These are phyloP conservation scores for Odontocerum albicorne DNA, from an alignment of 2,888 invertebrate species.

Conservation along the genomic window DNA sequence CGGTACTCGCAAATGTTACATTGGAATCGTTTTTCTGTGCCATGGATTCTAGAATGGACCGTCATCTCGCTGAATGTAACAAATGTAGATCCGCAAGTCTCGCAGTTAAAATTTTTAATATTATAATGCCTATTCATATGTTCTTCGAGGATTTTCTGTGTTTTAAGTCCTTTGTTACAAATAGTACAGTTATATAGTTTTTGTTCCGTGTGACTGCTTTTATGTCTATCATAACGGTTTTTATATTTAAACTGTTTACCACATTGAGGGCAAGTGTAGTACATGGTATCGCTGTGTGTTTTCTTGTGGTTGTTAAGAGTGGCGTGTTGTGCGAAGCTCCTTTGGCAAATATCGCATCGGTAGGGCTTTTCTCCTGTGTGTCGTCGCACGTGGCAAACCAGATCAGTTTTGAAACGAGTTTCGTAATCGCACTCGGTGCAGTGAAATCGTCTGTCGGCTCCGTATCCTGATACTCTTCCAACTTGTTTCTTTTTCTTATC, in stretches of 20 bases:
- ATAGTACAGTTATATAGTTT: constrained; percentile 47
- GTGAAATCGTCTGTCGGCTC: constrained; percentile 48
- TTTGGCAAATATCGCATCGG: constrained; percentile 50
- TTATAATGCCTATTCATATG: constrained; percentile 54
- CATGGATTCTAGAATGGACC: constrained; percentile 51
- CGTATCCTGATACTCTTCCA: constrained; percentile 50
- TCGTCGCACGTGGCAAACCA: constrained; percentile 51
- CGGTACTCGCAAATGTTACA: constrained; percentile 53
- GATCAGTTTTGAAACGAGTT: constrained; percentile 53
- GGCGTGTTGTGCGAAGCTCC: constrained; percentile 51
- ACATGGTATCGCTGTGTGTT: constrained; percentile 48
- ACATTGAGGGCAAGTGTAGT: constrained; percentile 50
- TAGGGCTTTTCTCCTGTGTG: constrained; percentile 54
- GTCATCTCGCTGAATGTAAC: constrained; percentile 51
- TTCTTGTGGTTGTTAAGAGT: constrained; percentile 51
- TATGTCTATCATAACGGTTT: constrained; percentile 50
- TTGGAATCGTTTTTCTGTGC: constrained; percentile 44
- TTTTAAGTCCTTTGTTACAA: constrained; percentile 51
- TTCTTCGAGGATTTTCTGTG: constrained; percentile 47
- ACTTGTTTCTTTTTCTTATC: constrained; percentile 40
- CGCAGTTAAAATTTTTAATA: constrained; percentile 52
- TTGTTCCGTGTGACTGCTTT: constrained; percentile 46
- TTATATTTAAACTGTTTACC: constrained; percentile 57
- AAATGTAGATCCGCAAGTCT: constrained; percentile 54
- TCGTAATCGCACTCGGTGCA: constrained; percentile 51